Conservation (phyloP, 2,797 vertebrate genomes). For the Epinephelus malabaricus region DNA sequence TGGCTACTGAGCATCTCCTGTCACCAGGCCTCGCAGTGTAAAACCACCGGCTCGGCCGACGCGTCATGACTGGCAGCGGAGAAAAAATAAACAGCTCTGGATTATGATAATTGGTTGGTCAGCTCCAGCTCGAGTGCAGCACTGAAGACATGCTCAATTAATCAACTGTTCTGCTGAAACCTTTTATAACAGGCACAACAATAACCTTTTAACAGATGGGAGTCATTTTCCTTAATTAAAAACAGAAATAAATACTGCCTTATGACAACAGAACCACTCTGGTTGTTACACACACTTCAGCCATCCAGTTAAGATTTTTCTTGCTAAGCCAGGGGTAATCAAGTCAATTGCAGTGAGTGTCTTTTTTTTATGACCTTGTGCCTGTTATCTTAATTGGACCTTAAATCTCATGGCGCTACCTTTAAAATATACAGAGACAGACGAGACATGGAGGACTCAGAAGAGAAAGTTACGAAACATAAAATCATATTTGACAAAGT, state of each 20-base stretch:
- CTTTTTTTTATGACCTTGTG: conserved; percentile 38
- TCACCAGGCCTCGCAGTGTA: conserved; percentile 63
- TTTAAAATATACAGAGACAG: conserved; percentile 24
- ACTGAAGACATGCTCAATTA: conserved; percentile 88
- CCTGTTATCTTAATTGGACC: conserved; percentile 42
- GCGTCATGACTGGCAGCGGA: conserved; percentile 77
- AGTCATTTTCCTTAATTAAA: conserved; percentile 93
- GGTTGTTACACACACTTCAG: conserved; percentile 67
- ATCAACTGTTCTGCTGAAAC: conserved; percentile 90
- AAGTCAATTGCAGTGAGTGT: conserved; percentile 42
- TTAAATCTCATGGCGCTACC: conserved; percentile 8
- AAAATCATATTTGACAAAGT: no score
- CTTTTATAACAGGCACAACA: conserved; percentile 88
- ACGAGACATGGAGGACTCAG: not conserved
- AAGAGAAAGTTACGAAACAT: no score
- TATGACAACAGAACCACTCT: conserved; percentile 82
- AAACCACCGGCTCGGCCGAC: conserved; percentile 65
- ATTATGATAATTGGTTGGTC: conserved; percentile 93
- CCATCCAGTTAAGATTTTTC: conserved; percentile 65
- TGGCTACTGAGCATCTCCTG: conserved; percentile 75
- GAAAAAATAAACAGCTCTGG: conserved; percentile 91
- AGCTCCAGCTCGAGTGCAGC: conserved; percentile 81
- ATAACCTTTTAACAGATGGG: conserved; percentile 92
- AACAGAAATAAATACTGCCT: conserved; percentile 91
- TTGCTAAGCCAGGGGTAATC: conserved; percentile 54